Conservation (phyloP, 2,113 vertebrate species). For the Coturnix japonica region DNA sequence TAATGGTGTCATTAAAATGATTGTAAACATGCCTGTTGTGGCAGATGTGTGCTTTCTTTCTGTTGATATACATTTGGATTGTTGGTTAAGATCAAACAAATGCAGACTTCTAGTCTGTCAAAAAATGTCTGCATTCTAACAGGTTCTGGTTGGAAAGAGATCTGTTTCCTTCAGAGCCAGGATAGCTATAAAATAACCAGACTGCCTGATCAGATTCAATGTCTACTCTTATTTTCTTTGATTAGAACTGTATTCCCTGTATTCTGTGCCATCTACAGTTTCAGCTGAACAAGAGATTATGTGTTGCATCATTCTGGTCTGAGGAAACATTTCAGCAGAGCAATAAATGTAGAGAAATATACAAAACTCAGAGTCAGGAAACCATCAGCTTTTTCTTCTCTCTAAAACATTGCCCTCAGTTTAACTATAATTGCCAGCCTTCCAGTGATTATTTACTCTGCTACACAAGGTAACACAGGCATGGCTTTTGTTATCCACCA, state of each 20-base stretch:
- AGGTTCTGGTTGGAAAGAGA: constrained; percentile 71
- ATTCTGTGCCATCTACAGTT: constrained; percentile 43
- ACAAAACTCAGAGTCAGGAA: constrained; percentile 22
- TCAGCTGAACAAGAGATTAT: constrained; percentile 49
- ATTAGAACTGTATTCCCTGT: constrained; percentile 56
- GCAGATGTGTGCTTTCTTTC: constrained; percentile 74
- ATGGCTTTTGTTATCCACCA: not conserved
- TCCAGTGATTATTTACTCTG: constrained; percentile 58
- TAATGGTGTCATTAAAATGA: constrained; percentile 80
- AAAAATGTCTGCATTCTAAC: constrained; percentile 66
- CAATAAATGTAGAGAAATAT: constrained; percentile 53
- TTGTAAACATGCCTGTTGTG: constrained; percentile 76
- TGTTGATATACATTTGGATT: constrained; percentile 66
- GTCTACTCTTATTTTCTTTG: constrained; percentile 70
- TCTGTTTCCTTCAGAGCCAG: constrained; percentile 72
- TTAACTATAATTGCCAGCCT: constrained; percentile 37
- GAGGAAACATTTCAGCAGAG: constrained; percentile 39
- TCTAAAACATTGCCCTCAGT: not conserved
- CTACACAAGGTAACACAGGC: constrained; percentile 1
- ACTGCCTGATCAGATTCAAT: constrained; percentile 60
- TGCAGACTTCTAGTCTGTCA: constrained; percentile 68
- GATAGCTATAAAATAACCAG: constrained; percentile 77
- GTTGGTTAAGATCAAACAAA: constrained; percentile 78
- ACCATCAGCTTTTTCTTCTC: constrained; percentile 16
- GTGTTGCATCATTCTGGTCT: constrained; percentile 36